Evolutionary conservation across 2,797 vertebrate species (phyloP), one percentile per base, ranked within the genome.

Genomic region (Pachyuromys duprasi): DNA sequence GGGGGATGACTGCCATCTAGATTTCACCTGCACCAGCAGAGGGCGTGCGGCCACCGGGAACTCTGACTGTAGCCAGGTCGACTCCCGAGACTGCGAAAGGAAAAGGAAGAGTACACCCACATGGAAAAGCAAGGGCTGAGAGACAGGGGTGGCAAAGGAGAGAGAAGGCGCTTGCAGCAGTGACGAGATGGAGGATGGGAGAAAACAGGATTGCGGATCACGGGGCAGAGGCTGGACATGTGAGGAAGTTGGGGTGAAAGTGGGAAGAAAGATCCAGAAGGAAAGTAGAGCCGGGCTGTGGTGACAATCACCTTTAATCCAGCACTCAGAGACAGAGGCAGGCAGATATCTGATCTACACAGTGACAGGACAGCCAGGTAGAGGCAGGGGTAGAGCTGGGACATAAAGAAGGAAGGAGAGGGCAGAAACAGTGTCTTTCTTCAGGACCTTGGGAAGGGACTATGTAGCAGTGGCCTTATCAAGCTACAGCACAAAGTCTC

Each of bases 21-120:
- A 60, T 75, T 39, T 93, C 4, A 0, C 63, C 18, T 49, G 24
- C 13, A 86, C 97, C 97, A 96, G 96, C 88, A 97, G 97, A 96
- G 97, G 97, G 97, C 96, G 90, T 67, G 63, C n/a, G 0, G 86
- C 74, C 42, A 83, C 94, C 8, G 28, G 74, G 70, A 95, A 80
- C 72, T 45, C 0, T 0, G 36, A 42, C 39, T 9, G 49, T 28
- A 20, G 13, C 94, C 31, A 31, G 63, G 69, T 75, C 87, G 24
- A 67, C 55, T 39, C 33, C 4, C 2, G 80, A 86, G 86, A 57
- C 91, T 89, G 62, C 36, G 2, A 42, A 17, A 36, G 57, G 42
- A 88, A 81, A 75, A 45, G 22, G 33, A 87, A 57, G 76, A 86
- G 69, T 93, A 76, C 80, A 79, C 75, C 89, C 93, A 57, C 7